Evolutionary conservation across 2,113 vertebrate species (phyloP).

Genomic region (Promerops cafer): DNA sequence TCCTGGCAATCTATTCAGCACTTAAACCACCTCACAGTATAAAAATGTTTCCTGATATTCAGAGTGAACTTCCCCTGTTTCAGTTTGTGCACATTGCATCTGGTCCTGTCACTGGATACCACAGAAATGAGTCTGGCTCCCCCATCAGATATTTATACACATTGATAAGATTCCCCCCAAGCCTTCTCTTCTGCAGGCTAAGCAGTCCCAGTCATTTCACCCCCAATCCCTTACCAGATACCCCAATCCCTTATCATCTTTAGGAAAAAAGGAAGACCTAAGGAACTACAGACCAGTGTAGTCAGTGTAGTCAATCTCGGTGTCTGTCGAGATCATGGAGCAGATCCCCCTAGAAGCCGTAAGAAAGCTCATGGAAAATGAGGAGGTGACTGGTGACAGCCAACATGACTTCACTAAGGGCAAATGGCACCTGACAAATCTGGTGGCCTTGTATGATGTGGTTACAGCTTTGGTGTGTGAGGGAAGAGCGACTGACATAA

Average conservation of each 20-base stretch:
- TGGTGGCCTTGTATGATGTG: accelerated
- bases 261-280: neutral
- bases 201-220: neutral
- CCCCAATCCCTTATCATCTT: neutral
- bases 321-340: accelerated
- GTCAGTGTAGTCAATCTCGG: accelerated
- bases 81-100: neutral
- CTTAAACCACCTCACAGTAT: neutral
- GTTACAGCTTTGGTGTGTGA: neutral
- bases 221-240: neutral
- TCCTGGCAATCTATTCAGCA: neutral
- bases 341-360: neutral
- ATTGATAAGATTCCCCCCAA: neutral
- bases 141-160: neutral
- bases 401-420: neutral
- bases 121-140: neutral
- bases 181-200: neutral
- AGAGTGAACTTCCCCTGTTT: neutral
- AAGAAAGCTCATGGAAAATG: neutral
- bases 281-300: neutral
- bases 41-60: neutral
- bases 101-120: neutral
- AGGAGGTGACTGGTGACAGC: neutral
- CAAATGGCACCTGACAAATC: neutral
- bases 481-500: accelerated